phyloP scores from a whole-genome alignment of 2,888 invertebrate species.

The Papilio demoleus region DNA sequence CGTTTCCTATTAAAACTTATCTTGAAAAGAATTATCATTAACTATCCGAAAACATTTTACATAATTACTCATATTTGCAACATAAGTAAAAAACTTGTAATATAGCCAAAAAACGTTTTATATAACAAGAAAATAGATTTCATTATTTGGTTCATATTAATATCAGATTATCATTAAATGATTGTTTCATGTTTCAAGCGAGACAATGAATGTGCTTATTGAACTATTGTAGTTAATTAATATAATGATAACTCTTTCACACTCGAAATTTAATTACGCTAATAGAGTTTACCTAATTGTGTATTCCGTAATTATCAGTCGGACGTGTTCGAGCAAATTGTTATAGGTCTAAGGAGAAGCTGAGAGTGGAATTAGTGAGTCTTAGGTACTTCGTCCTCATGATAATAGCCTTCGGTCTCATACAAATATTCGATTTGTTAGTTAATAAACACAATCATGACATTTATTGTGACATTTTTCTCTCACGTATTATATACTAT shows the following conservation, averaged over 20 bases:
- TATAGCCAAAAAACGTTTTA: too few relatives aligned
- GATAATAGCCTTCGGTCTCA: slow-evolving; percentile 26
- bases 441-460: too few relatives aligned
- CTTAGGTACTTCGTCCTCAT: slow-evolving; percentile 54
- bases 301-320: slow-evolving; percentile 67
- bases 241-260: slow-evolving; percentile 54
- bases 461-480: too few relatives aligned
- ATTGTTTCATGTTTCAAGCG: slow-evolving; percentile 42
- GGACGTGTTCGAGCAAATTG: slow-evolving; percentile 62
- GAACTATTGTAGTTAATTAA: slow-evolving; percentile 71
- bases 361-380: slow-evolving; percentile 58
- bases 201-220: slow-evolving; percentile 64
- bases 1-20: too few relatives aligned
- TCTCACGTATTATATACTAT: too few relatives aligned
- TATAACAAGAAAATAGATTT: too few relatives aligned
- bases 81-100: too few relatives aligned
- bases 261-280: slow-evolving; percentile 60
- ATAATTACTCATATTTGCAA: background rate
- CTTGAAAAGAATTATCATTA: background rate
- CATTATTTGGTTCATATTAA: background rate
- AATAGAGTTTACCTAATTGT: slow-evolving; percentile 69
- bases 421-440: slow-evolving; percentile 6
- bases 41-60: background rate
- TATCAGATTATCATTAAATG: slow-evolving; percentile 11
- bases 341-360: slow-evolving; percentile 61